These are phyloP conservation scores for Platanista minor DNA, from an alignment of 2,113 vertebrate genomes.

Conservation along the genomic window DNA sequence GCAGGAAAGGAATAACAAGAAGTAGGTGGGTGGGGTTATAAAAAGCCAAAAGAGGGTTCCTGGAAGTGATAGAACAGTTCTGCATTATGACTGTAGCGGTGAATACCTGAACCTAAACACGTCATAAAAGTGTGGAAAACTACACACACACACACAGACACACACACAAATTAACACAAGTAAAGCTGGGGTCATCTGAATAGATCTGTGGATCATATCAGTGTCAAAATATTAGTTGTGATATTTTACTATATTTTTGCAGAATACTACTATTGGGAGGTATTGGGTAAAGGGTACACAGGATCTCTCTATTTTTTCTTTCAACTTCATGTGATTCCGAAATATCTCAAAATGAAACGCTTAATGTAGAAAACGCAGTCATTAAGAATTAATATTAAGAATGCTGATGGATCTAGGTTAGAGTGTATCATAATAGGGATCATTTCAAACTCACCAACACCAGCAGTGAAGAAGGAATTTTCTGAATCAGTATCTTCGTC, in stretches of 20 bases:
- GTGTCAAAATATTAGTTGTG: background rate
- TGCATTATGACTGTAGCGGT: no score
- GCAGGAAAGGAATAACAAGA: no score
- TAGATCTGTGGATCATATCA: background rate
- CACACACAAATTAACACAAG: background rate
- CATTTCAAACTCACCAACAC: conserved; percentile 22
- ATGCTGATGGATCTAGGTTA: background rate
- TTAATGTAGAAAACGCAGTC: background rate
- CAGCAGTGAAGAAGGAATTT: background rate
- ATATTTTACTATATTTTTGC: background rate
- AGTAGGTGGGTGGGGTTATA: no score
- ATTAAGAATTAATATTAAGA: background rate
- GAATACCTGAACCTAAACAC: background rate
- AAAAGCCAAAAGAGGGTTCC: no score
- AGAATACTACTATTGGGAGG: background rate
- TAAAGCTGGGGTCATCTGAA: background rate
- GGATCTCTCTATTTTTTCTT: background rate
- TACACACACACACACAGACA: background rate
- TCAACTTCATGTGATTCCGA: background rate
- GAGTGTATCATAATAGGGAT: background rate
- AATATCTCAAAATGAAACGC: conserved; percentile 8
- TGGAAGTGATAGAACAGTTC: no score
- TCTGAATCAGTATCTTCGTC: background rate
- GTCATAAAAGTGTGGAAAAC: background rate
- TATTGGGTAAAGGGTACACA: background rate